phyloP scores from a whole-genome alignment of 2,888 invertebrate species.

The Orthosia gracilis region DNA sequence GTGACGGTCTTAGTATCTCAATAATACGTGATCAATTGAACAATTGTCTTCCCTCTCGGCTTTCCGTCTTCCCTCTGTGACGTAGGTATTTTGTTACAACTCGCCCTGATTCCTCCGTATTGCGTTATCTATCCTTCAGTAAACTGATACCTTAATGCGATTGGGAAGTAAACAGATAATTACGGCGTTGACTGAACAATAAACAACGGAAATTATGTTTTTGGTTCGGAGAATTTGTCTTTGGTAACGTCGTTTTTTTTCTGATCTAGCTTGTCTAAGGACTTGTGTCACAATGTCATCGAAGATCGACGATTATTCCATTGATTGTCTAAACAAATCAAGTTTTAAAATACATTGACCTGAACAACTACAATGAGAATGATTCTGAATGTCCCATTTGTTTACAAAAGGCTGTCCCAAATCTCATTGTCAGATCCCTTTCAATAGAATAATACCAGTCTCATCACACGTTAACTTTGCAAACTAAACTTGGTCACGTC shows the following conservation, averaged over 20 bases:
- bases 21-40: constrained; percentile 80
- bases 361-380: constrained; percentile 30
- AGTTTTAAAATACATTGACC: constrained; percentile 31
- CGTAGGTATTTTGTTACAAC: constrained; percentile 45
- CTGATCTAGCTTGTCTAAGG: neutral
- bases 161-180: constrained; percentile 58
- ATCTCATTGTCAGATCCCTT: constrained; percentile 61
- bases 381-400: constrained; percentile 48
- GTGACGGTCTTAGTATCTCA: constrained; percentile 62
- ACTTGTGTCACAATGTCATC: constrained; percentile 13
- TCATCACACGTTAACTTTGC: constrained; percentile 61
- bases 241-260: neutral
- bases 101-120: constrained; percentile 47
- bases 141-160: constrained; percentile 54
- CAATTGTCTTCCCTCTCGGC: constrained; percentile 71
- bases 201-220: constrained; percentile 32
- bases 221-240: constrained; percentile 6
- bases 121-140: constrained; percentile 48
- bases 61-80: constrained; percentile 32
- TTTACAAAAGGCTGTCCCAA: constrained; percentile 47
- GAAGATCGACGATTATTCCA: neutral
- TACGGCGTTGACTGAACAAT: constrained; percentile 19
- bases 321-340: constrained; percentile 26
- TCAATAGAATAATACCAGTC: constrained; percentile 57
- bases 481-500: constrained; percentile 65